phyloP scores from a whole-genome alignment of 2,797 vertebrate genomes.

The Ciconia nigra region DNA sequence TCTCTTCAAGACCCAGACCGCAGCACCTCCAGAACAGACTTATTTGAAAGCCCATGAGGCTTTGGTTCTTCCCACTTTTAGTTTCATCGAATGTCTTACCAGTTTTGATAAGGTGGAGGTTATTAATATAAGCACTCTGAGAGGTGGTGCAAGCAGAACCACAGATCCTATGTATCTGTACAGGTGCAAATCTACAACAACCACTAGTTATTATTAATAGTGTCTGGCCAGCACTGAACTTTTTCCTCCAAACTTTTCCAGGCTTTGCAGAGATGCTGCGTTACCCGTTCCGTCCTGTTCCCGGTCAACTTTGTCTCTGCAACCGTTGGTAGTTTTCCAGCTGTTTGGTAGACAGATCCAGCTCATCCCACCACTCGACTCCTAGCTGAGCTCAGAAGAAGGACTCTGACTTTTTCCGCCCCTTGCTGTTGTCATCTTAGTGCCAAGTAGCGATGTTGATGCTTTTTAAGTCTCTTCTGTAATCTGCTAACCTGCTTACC shows the following conservation, averaged over 20 bases:
- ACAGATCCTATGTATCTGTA: accelerated
- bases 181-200: background rate
- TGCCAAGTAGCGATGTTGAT: background rate
- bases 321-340: background rate
- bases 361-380: background rate
- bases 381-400: background rate
- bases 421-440: background rate
- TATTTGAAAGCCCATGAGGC: background rate
- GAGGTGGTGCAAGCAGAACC: background rate
- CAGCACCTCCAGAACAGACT: background rate
- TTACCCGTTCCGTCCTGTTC: accelerated
- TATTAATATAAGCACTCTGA: too few relatives aligned
- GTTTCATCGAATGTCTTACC: background rate
- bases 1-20: background rate
- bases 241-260: background rate
- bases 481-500: background rate
- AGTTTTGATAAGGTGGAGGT: background rate
- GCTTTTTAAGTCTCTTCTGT: background rate
- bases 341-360: background rate
- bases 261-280: background rate
- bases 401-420: background rate
- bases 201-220: too few relatives aligned
- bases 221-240: background rate
- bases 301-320: accelerated
- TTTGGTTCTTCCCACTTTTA: background rate